A percentile compares a stretch with the other conserved stretches of the same genome.
Evolutionary conservation across 2,797 vertebrate species (phyloP).

Genomic region (Lutjanus campechanus): DNA sequence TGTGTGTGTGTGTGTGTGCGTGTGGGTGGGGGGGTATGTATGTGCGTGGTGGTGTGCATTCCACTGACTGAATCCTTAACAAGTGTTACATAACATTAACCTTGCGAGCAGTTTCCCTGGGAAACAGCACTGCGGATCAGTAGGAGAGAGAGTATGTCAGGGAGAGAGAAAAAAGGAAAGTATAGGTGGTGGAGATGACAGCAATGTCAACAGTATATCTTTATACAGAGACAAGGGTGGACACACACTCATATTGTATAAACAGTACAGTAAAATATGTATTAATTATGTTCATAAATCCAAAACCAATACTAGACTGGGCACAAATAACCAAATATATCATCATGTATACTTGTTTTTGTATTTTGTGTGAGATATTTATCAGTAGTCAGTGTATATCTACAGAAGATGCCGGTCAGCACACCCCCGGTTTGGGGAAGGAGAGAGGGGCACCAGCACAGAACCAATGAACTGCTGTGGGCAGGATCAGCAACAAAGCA

Average conservation of each 20-base stretch:
- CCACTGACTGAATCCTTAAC: conserved; percentile 62
- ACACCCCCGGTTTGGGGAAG: no score
- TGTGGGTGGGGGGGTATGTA: conserved; percentile 15
- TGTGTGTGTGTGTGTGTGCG: conserved; percentile 5
- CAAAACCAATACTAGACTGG: not conserved
- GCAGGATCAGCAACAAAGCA: no score
- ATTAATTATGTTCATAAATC: not conserved
- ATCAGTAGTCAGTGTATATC: no score
- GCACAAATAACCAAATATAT: not conserved
- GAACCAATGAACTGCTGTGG: no score
- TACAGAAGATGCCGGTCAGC: no score
- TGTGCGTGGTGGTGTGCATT: conserved; percentile 39
- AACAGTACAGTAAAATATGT: not conserved
- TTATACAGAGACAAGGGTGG: not conserved
- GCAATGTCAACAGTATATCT: conserved; percentile 7
- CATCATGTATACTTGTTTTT: not conserved
- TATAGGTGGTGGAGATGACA: conserved; percentile 32
- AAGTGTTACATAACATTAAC: conserved; percentile 72
- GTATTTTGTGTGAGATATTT: no score
- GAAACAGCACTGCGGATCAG: conserved; percentile 43
- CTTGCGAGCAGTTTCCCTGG: conserved; percentile 57
- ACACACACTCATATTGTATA: not conserved
- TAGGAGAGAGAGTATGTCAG: conserved; percentile 15
- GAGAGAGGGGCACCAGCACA: no score
- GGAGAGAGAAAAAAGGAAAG: conserved; percentile 7